Conservation (phyloP, 2,113 vertebrate species). For the Grantiella picta region DNA sequence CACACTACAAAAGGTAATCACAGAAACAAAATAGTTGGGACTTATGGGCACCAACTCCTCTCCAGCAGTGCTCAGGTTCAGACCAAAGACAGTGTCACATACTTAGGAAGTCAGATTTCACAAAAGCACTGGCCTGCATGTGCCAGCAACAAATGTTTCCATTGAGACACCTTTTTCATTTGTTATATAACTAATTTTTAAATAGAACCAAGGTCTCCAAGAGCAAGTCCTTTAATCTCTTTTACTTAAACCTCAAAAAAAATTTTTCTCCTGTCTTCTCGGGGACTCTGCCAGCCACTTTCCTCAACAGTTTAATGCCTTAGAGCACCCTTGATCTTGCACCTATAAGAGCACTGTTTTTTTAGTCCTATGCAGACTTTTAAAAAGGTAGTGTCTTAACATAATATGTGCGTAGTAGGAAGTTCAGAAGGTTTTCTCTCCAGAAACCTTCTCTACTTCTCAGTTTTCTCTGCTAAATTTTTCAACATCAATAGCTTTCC, state of each 20-base stretch:
- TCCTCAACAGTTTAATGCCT: not conserved
- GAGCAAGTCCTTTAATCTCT: not conserved
- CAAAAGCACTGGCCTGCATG: not conserved
- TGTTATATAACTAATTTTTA: not conserved
- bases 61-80: not conserved
- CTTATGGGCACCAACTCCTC: not conserved
- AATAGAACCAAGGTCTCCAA: not conserved
- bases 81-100: not conserved
- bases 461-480: not conserved
- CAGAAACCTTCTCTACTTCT: not conserved
- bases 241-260: not conserved
- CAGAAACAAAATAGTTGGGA: not conserved
- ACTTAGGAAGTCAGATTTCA: not conserved
- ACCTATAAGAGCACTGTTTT: not conserved
- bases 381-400: not conserved
- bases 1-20: not conserved
- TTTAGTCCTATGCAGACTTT: not conserved
- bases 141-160: not conserved
- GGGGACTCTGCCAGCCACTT: not conserved
- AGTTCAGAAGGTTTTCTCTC: not conserved
- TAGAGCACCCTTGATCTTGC: not conserved
- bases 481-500: not conserved
- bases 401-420: fast-evolving
- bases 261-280: not conserved
- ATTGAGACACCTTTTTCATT: not conserved